Evolutionary conservation across 2,888 invertebrate genomes (phyloP).

Genomic region (Campoplex capitator): DNA sequence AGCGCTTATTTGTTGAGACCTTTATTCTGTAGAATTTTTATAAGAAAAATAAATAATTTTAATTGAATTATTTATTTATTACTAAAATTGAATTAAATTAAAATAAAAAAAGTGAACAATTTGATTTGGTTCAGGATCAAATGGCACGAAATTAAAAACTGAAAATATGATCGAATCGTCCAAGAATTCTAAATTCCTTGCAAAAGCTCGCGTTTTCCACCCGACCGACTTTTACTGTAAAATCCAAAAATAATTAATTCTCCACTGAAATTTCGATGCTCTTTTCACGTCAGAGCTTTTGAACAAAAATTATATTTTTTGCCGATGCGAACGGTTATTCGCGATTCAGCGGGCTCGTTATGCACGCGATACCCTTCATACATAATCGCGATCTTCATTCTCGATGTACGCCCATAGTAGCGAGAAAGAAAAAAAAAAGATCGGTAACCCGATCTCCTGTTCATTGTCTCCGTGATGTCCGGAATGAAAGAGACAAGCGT

Average conservation of each 20-base stretch:
- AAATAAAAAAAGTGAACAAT: background rate
- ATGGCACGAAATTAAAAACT: background rate
- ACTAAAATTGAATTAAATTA: no score
- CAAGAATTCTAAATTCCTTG: no score
- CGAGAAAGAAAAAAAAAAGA: conserved; percentile 38
- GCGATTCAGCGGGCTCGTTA: conserved; percentile 5
- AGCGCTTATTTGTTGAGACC: background rate
- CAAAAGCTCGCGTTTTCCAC: no score
- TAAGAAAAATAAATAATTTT: background rate
- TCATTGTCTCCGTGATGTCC: conserved; percentile 56
- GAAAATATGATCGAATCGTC: no score
- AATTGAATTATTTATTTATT: no score
- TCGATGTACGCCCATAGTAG: conserved; percentile 38
- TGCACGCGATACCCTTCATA: conserved; percentile 13
- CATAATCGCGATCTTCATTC: conserved; percentile 29
- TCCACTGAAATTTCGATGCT: background rate
- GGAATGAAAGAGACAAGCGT: conserved; percentile 44
- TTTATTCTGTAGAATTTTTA: background rate
- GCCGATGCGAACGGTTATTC: background rate
- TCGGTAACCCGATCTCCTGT: conserved; percentile 59
- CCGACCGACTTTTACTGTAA: no score
- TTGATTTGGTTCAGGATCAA: background rate
- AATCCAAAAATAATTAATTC: background rate
- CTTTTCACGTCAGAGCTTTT: background rate
- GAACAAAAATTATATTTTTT: background rate